Base-by-base conservation (phyloP, 2,888 invertebrate species). In the Leptopterna dolabrata region DNA sequence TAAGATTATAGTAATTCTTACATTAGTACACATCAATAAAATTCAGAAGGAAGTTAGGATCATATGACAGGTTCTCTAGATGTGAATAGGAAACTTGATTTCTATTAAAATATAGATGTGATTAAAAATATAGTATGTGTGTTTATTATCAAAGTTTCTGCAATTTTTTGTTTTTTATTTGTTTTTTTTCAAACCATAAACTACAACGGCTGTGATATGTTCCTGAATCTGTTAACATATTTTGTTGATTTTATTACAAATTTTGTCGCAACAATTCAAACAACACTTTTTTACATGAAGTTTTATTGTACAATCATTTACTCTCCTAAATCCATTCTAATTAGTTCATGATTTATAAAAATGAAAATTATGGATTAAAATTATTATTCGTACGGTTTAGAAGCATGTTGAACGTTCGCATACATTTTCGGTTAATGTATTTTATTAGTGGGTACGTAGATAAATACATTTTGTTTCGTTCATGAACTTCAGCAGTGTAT, bases 41-140 rank as follows among this genome's bases (percentile, higher is more conserved):
- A 83, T 55, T 81, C 76, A 87, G n/a, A n/a, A n/a, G n/a, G n/a
- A 88, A 88, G 36, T 36, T 36, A 36, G 86, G 76, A 88, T 86
- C 55, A 88, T 84, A 41, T 36, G 83, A 78, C 73, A 73, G 73
- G 78, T 76, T 87, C 63, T 73, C 78, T 78, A 78, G 24, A 45
- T 73, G 85, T 47, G 51, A 71, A 70, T 83, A 80, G 76, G 84
- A 84, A 84, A 55, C 78, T 78, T 16, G 78, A 84, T 55, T 87
- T 87, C 84, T 87, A 88, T 86, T 88, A 88, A 88, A 88, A 88
- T 88, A 88, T 88, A 88, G 51, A 71, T 86, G 76, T 82, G 76
- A 83, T 87, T 83, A 81, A 76, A 83, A 87, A 87, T 83, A 87
- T 87, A 87, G 47, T 78, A 45, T 83, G 87, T 83, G 76, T 41